Evolutionary conservation across 2,797 vertebrate genomes (phyloP), one percentile per base, ranked within the genome.

Genomic region (Cossypha dichroa): DNA sequence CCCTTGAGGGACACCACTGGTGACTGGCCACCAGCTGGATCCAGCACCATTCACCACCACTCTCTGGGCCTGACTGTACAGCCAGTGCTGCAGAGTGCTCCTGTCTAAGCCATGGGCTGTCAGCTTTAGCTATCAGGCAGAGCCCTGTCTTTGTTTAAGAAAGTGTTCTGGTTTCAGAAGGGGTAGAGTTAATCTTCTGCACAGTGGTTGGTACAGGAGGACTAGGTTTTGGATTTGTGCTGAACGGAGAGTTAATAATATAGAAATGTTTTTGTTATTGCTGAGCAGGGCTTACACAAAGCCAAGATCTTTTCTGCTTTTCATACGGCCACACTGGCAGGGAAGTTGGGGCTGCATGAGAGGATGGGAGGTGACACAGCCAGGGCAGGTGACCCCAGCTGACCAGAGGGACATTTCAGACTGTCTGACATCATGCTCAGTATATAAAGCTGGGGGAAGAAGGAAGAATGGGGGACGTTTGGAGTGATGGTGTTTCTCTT

Each of bases 261-360:
- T 1, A 54, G 23, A n/a, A 11, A 68, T 17, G 7, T 3, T 60
- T 76, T 33, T 33, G 9, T 25, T 52, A 16, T 20, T 52, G 46
- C 23, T 54, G 55, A 54, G 19, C 40, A 17, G 46, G 16, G 16
- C 29, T 60, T 46, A 1, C 33, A 17, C 9, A 60, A 33, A 60
- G 5, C 17, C 36, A 66, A 58, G 12, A 6, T 17, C 14, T 36
- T 38, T n/a, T 19, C 38, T 67, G 38, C 28, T 75, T 59, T 51
- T 11, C 0, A 0, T 38, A n/a, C 0, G 0, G 23, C 28, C 15
- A 15, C 0, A 0, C 19, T 38, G 22, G 18, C 1, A 2, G 4
- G 28, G 38, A 51, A 10, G n/a, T 0, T 76, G 82, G 19, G 28
- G 19, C 12, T 38, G 23, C 46, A 8, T 10, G 38, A 33, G 15